Percentiles rank a stretch among this genome's conserved stretches.
Conservation (phyloP, 2,888 invertebrate genomes). For the Drosophila borealis region DNA sequence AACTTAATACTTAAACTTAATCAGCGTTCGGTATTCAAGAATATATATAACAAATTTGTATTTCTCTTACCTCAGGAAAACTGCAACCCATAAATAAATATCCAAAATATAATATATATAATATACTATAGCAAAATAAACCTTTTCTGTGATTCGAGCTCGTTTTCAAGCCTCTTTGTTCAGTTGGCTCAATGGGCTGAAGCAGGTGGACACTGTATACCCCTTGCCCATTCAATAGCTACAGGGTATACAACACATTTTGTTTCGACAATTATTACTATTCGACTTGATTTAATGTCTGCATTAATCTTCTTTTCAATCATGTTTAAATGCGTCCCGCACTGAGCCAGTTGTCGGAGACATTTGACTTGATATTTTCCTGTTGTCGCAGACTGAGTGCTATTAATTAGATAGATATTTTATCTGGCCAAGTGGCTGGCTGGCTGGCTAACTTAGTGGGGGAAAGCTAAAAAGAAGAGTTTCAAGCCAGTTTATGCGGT, state of each 20-base stretch:
- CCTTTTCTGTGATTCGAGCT: no score
- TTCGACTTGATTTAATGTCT: conserved; percentile 35
- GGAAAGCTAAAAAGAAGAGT: conserved; percentile 37
- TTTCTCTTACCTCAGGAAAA: no score
- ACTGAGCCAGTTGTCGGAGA: conserved; percentile 38
- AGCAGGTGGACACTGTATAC: no score
- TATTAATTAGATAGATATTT: conserved; percentile 37
- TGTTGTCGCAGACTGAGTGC: conserved; percentile 14
- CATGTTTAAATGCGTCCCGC: conserved; percentile 27
- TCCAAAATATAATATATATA: no score
- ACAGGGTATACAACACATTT: conserved; percentile 48
- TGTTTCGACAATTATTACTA: conserved; percentile 29
- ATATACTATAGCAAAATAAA: no score
- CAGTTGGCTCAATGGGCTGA: no score
- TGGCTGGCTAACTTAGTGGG: conserved; percentile 10
- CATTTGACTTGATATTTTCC: conserved; percentile 22
- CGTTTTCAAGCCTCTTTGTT: no score
- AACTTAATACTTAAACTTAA: no score
- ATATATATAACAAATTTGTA: no score
- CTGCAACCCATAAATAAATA: no score
- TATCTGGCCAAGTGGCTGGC: conserved; percentile 19
- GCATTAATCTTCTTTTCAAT: conserved; percentile 51
- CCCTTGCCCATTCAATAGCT: neutral
- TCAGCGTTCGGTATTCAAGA: no score
- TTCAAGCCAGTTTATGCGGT: conserved; percentile 27